A percentile compares a stretch with the other conserved stretches of the same genome.
phyloP scores from a whole-genome alignment of 2,888 invertebrate genomes.

The Sialis lutaria region DNA sequence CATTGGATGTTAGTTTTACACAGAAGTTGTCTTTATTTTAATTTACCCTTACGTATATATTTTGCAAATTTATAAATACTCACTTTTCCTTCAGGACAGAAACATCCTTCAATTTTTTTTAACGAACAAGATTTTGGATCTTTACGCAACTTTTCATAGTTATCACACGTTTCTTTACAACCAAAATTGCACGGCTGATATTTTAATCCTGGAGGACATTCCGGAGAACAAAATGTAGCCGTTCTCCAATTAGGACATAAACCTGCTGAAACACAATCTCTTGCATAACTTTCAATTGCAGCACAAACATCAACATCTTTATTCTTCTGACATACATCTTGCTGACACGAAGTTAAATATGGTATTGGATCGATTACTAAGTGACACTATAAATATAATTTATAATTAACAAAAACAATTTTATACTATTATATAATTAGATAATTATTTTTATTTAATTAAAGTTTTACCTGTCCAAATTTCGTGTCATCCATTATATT shows the following conservation, averaged over 20 bases:
- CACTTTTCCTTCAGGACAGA: conserved; percentile 61
- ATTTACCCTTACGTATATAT: not conserved
- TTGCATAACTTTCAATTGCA: conserved; percentile 51
- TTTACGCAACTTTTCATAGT: conserved; percentile 27
- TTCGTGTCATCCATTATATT: conserved; percentile 35
- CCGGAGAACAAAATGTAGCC: conserved; percentile 42
- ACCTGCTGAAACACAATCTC: conserved; percentile 48
- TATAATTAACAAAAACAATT: not conserved
- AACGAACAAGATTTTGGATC: conserved; percentile 29
- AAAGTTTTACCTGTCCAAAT: conserved; percentile 30
- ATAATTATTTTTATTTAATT: not conserved
- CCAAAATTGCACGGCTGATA: conserved; percentile 38
- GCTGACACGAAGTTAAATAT: conserved; percentile 50
- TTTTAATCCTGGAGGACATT: conserved; percentile 32
- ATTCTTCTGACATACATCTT: conserved; percentile 40
- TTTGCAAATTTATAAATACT: conserved; percentile 1
- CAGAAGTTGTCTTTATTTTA: not conserved
- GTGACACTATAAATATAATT: conserved; percentile 37
- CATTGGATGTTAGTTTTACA: not conserved
- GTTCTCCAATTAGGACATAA: conserved; percentile 61
- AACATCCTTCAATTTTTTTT: conserved; percentile 56
- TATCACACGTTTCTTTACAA: conserved; percentile 49
- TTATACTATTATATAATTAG: not conserved
- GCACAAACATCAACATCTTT: conserved; percentile 39
- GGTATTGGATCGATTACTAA: conserved; percentile 49